phyloP scores from a whole-genome alignment of 2,113 vertebrate genomes.

The Plestiodon gilberti region DNA sequence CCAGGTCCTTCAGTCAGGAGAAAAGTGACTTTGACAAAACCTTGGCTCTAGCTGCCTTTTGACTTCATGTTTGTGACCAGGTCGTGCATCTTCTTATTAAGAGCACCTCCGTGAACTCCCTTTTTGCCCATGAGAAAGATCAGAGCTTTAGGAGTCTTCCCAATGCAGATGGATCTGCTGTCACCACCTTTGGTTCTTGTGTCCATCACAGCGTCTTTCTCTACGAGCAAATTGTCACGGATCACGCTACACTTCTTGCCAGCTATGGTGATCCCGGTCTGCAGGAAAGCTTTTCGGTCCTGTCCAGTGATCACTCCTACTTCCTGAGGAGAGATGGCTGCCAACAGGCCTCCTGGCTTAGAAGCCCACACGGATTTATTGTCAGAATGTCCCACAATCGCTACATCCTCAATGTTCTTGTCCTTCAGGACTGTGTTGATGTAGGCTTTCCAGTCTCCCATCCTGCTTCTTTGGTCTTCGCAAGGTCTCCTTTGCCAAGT shows the following conservation, averaged over 20 bases:
- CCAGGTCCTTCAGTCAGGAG: background rate
- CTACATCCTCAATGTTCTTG: slow-evolving; percentile 66
- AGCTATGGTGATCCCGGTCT: slow-evolving; percentile 47
- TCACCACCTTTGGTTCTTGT: slow-evolving; percentile 64
- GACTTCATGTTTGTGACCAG: slow-evolving; percentile 55
- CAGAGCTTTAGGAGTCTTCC: slow-evolving; percentile 57
- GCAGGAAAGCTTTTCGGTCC: slow-evolving; percentile 54
- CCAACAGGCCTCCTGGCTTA: slow-evolving; percentile 65
- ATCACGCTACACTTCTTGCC: slow-evolving; percentile 68
- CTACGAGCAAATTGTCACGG: slow-evolving; percentile 60
- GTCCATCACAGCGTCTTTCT: slow-evolving; percentile 56
- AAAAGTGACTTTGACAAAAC: background rate
- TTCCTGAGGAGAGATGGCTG: slow-evolving; percentile 63
- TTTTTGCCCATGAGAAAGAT: slow-evolving; percentile 69
- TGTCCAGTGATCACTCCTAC: slow-evolving; percentile 63
- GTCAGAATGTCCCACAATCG: slow-evolving; percentile 57
- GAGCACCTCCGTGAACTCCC: slow-evolving; percentile 62
- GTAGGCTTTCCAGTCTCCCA: slow-evolving; percentile 69
- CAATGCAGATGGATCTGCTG: slow-evolving; percentile 60
- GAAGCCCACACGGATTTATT: slow-evolving; percentile 53
- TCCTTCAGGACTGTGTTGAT: slow-evolving; percentile 65
- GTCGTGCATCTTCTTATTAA: slow-evolving; percentile 68
- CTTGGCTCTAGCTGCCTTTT: slow-evolving; percentile 42
- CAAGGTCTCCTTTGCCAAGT: background rate
- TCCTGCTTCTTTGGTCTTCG: background rate